Base-by-base conservation (phyloP, 1,140 invertebrate species). In the Oncopeltus fasciatus region DNA sequence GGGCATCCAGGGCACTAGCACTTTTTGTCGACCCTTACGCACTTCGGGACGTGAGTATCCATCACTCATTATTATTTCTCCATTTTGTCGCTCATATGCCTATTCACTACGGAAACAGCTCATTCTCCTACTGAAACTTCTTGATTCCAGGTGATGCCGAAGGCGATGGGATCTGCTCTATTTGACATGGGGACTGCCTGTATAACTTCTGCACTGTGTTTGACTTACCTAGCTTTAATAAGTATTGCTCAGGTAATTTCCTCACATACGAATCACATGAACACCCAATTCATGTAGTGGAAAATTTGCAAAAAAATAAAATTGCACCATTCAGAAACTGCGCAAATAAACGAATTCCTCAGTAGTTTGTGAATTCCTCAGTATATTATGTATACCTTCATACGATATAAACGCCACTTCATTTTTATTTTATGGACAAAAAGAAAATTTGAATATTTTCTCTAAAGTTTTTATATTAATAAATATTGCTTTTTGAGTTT, bases 141-240 rank as follows among this genome's bases (percentile, higher is more conserved):
- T 38, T 14, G 14, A 38, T 8, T 71, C n/a, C 67, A 81, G 76
- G 76, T 72, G 43, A 75, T 83, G 73, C 80, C 81, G 57, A 73
- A 73, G 67, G 71, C 80, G 18, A 74, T 82, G 61, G 75, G 75
- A 43, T 75, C 74, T 20, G 74, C 81, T 59, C 68, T 80, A 65
- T 81, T 80, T 80, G 81, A 82, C 66, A 70, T 82, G 59, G 81
- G 80, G 62, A 81, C 79, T 71, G 81, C 80, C 20, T 80, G 79
- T 67, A 71, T 83, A 59, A 76, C 79, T 20, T 80, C 80, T 46
- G 80, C 80, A 21, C 81, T 82, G 68, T 77, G 78, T 62, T 73
- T 83, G 57, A 75, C 82, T 61, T 81, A 82, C 69, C 69, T 83
- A 61, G 78, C 80, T 27, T 80, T 81, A 60, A 71, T 80, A 24